Evolutionary conservation across 1,140 invertebrate genomes (phyloP), one percentile per base, ranked within the genome.

Genomic region (Pteromalus puparum): DNA sequence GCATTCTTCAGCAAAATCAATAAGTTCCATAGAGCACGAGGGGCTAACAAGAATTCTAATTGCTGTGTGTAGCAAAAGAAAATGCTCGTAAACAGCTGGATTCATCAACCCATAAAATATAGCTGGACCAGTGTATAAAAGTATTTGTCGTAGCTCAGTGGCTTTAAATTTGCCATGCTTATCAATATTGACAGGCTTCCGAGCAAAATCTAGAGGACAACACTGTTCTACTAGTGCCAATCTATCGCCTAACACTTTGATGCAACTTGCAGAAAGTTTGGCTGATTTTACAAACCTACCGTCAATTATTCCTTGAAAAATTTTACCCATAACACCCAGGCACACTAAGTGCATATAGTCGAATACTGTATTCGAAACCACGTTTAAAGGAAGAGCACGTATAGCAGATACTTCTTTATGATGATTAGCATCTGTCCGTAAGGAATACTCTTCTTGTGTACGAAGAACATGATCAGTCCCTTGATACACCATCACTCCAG

Each of bases 251-350:
- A 87, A 79, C 5, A 53, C 15, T 61, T 83, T 65, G 26, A 83
- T 68, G 18, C 80, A 9, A 10, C 65, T 2, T 48, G 26, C 26
- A n/a, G 76, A 65, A 61, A 87, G 65, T 65, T 83, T 83, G 2
- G 48, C 72, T 1, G 34, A 1, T 80, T 79, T 46, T 15, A 74
- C 46, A 74, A 70, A 81, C 13, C 74, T 84, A 15, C 86, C 83
- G 1, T 75, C 73, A 28, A 86, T 24, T 38, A 78, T 68, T 46
- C 65, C 86, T 6, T 81, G 65, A 2, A 87, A 24, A 65, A 77
- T 53, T 28, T 61, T 77, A 13, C 30, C 13, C 46, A 77, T 77
- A 18, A 42, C 13, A 18, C 73, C 73, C 0, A 75, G 18, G 15
- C 18, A 75, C 5, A 24, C 73, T 9, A 75, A 21, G n/a, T 75